These are phyloP conservation scores for Cricetomys ansorgei DNA, from an alignment of 2,113 vertebrate species.

Conservation along the genomic window DNA sequence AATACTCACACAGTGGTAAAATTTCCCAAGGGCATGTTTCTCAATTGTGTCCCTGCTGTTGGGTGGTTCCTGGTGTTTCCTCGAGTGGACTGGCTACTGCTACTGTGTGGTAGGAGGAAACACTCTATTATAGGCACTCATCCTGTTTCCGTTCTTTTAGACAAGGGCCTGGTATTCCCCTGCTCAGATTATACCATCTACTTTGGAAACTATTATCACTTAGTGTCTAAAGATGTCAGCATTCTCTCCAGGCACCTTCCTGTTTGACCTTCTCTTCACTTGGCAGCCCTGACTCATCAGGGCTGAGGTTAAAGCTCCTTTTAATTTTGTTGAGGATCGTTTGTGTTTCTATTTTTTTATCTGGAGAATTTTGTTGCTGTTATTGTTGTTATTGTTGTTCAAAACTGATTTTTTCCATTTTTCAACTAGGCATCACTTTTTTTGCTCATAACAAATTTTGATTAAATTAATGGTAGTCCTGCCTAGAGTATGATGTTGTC, in stretches of 20 bases:
- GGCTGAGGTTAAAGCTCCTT: not conserved
- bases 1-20: no score
- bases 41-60: not conserved
- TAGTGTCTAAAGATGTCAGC: not conserved
- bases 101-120: not conserved
- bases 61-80: not conserved
- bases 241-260: not conserved
- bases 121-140: not conserved
- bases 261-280: not conserved
- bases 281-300: not conserved
- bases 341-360: conserved; percentile 24
- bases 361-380: not conserved
- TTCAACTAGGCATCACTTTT: not conserved
- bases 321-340: not conserved
- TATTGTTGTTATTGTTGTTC: not conserved
- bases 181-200: not conserved
- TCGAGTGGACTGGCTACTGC: not conserved
- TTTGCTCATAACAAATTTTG: not conserved
- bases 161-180: not conserved
- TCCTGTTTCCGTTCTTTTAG: not conserved
- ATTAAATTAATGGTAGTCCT: not conserved
- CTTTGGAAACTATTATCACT: not conserved
- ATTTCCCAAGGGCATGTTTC: not conserved
- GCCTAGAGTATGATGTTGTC: not conserved
- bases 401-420: not conserved